Evolutionary conservation across 1,140 invertebrate genomes (phyloP), one percentile per base, ranked within the genome.

Genomic region (Wiebesia pumilae): DNA sequence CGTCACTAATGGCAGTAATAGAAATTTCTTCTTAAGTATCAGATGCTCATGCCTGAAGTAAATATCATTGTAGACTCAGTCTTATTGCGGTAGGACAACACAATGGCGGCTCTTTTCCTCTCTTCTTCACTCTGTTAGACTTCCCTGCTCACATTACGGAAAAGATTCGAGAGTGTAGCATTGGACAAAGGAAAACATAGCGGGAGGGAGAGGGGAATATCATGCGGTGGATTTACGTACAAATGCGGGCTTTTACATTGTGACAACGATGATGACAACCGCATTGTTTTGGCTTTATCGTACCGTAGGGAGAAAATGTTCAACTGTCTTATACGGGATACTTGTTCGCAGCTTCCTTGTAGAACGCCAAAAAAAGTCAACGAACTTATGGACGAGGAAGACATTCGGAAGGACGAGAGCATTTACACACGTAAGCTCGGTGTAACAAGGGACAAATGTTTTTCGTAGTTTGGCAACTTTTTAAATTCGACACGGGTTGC

Each of bases 231-330:
- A 40, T 24, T 19, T 35, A 51, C 58, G 2, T 30, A 35, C 10
- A 14, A 33, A 81, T 65, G 58, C 27, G 58, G 79, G 58, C 51
- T 35, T 79, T 79, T 24, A 79, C 40, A 79, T 79, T 54, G 43
- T 58, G 43, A 30, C 30, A 33, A 38, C 35, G 19, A 71, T 4
- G 69, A 71, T 3, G 24, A 30, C 77, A 16, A 10, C 7, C 16
- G 9, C 79, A 81, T 81, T 81, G 79, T 81, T 65, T 81, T 81
- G 33, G 79, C 16, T 65, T 81, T 81, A 81, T 27, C 38, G 35
- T 40, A 16, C 19, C 51, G 3, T 12, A 33, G 16, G n/a, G 24
- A 77, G 27, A 47, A 75, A 75, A 51, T 27, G 27, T 54, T 54
- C 43, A 54, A 58, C 47, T 58, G 51, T 79, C 47, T 79, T 79